Evolutionary conservation across 1,140 invertebrate species (phyloP), one percentile per base, ranked within the genome.

Genomic region (Drosophila hydei): DNA sequence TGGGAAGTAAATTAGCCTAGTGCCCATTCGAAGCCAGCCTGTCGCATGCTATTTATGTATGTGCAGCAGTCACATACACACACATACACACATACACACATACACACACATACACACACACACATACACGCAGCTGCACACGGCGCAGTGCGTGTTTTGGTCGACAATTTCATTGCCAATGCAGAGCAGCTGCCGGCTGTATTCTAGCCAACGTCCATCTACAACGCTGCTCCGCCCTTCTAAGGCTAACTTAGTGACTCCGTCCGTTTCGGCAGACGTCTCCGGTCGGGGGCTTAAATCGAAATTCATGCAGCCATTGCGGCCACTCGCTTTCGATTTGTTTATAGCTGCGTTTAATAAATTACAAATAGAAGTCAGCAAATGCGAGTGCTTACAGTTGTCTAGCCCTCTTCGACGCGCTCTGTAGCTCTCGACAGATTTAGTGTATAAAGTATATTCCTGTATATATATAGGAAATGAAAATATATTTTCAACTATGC

Each of bases 1-100:
- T 80, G 64, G 73, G 67, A 87, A 85, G 81, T 87, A 85, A 85
- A 85, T 87, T 87, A 85, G 80, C 81, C 75, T 77, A 81, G 56
- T 80, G 62, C 33, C 62, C 65, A 62, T 23, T 58, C 23, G 56
- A 43, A 62, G 38, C n/a, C 79, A 79, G 75, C 60, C 79, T 84
- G 69, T 62, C 77, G 76, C 65, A 58, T 56, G 73, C 77, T 87
- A 85, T 85, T 87, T 85, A 87, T 81, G 73, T 79, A 50, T 72
- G 64, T 72, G 38, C 38, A 30, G 40, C 40, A 19, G 25, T 16
- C 33, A 50, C 19, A 42, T 12, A 52, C 11, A 12, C 27, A 30
- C 33, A 19, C 48, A 60, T 11, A 60, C 16, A 42, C 38, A 14
- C 40, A 16, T 18, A 54, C 12, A 60, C 7, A 8, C 23, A 25